Evolutionary conservation across 2,888 invertebrate genomes (phyloP).

Genomic region (Molanna angustata): DNA sequence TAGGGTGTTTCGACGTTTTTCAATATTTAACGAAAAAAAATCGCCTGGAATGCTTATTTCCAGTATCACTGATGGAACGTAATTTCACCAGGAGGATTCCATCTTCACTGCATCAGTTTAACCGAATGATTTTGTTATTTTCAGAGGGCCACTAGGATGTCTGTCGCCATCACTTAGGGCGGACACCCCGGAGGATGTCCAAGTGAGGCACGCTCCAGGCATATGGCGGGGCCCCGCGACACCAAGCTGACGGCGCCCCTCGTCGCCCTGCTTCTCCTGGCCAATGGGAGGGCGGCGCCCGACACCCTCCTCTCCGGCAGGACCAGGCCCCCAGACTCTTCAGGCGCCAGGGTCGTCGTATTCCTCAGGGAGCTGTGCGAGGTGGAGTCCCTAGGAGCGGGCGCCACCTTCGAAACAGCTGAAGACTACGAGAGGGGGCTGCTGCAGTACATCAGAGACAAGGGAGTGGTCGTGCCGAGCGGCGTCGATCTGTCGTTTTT

Average conservation of each 20-base stretch:
- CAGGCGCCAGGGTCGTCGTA: constrained; percentile 20
- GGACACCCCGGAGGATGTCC: too few relatives aligned
- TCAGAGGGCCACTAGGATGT: too few relatives aligned
- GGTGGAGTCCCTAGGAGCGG: constrained; percentile 6
- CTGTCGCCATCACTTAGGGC: too few relatives aligned
- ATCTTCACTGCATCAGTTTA: too few relatives aligned
- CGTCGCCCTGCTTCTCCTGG: constrained; percentile 23
- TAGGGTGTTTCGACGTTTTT: too few relatives aligned
- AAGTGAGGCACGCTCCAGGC: too few relatives aligned
- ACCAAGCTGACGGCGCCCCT: constrained; percentile 19
- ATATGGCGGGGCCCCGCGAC: constrained; percentile 24
- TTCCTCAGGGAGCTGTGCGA: constrained; percentile 29
- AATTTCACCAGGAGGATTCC: too few relatives aligned
- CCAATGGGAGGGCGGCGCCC: constrained; percentile 21
- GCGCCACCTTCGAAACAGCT: not conserved
- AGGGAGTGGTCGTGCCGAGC: constrained; percentile 8
- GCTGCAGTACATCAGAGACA: constrained; percentile 17
- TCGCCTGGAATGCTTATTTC: too few relatives aligned
- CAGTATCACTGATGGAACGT: too few relatives aligned
- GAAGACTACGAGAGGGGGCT: constrained; percentile 16
- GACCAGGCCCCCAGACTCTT: constrained; percentile 11
- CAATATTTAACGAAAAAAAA: too few relatives aligned
- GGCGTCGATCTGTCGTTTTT: constrained; percentile 26
- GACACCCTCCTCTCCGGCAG: constrained; percentile 10
- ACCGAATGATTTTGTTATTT: too few relatives aligned